phyloP scores from a whole-genome alignment of 2,113 vertebrate genomes.

The Spea multiplicata region DNA sequence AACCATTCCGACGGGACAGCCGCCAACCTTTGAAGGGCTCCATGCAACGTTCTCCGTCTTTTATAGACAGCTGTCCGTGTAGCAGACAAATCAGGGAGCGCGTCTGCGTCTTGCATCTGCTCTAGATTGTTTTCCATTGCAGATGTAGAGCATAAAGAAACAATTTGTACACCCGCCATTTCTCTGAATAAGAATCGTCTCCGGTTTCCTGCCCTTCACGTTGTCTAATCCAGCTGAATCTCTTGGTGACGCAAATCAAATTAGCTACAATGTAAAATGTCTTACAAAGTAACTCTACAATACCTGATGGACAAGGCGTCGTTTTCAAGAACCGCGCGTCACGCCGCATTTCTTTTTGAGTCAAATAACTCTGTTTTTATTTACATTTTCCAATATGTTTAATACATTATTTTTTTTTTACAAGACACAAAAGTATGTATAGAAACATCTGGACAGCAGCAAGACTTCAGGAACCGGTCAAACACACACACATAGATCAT shows the following conservation, averaged over 20 bases:
- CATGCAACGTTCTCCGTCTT: background rate
- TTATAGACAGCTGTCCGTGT: background rate
- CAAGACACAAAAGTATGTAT: slow-evolving; percentile 55
- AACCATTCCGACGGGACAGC: background rate
- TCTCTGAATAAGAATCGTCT: slow-evolving; percentile 12
- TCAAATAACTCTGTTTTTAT: slow-evolving; percentile 70
- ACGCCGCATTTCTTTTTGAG: slow-evolving; percentile 58
- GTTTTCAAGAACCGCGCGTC: slow-evolving; percentile 45
- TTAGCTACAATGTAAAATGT: background rate
- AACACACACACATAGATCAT: slow-evolving; percentile 75
- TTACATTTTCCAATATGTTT: slow-evolving; percentile 71
- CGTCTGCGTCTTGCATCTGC: background rate
- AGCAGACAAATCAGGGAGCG: slow-evolving; percentile 3
- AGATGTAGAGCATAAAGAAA: slow-evolving; percentile 56
- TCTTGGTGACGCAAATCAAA: slow-evolving; percentile 54
- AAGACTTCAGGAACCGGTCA: slow-evolving; percentile 75
- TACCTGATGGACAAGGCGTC: background rate
- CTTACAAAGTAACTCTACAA: background rate
- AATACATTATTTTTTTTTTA: slow-evolving; percentile 55
- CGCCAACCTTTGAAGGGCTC: background rate
- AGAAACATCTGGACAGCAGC: slow-evolving; percentile 73
- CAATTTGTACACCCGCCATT: slow-evolving; percentile 49
- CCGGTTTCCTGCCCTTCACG: slow-evolving; percentile 20
- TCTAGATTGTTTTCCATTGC: slow-evolving; percentile 41
- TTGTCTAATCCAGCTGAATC: slow-evolving; percentile 50